phyloP scores from a whole-genome alignment of 2,797 vertebrate species.

The Lepus townsendii region DNA sequence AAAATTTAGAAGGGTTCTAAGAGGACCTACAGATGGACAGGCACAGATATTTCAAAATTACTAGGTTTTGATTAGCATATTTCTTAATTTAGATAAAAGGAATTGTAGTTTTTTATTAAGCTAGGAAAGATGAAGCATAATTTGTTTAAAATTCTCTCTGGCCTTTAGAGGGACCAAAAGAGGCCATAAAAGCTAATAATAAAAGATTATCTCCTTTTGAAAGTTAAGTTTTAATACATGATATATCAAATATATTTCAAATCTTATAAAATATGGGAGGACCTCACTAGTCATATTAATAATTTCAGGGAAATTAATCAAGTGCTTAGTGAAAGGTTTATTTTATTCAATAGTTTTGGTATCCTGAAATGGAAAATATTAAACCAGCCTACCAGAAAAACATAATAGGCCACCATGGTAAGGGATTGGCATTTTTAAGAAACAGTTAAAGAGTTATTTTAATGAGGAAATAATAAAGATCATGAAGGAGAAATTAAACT shows the following conservation, averaged over 20 bases:
- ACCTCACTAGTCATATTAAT: too few species aligned
- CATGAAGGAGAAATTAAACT: neutral
- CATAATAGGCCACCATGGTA: neutral
- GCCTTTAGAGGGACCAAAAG: slow-evolving; percentile 82
- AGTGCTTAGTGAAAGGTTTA: too few species aligned
- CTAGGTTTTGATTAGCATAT: slow-evolving; percentile 68
- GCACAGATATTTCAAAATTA: slow-evolving; percentile 68
- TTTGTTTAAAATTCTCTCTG: slow-evolving; percentile 83
- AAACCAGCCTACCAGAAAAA: too few species aligned
- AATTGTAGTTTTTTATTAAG: slow-evolving; percentile 65
- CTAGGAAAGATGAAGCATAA: slow-evolving; percentile 79
- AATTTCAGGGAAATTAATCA: too few species aligned
- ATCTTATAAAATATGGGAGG: too few species aligned
- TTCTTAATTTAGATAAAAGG: slow-evolving; percentile 82
- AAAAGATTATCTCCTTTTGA: too few species aligned
- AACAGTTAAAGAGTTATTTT: slow-evolving; percentile 15
- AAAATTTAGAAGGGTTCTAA: slow-evolving; percentile 73
- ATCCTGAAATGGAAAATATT: too few species aligned
- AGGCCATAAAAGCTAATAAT: neutral
- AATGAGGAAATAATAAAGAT: slow-evolving; percentile 15
- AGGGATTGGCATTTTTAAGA: neutral
- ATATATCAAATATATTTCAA: too few species aligned
- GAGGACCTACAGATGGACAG: slow-evolving; percentile 70
- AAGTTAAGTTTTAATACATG: too few species aligned
- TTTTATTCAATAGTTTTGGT: too few species aligned